Evolutionary conservation across 2,113 vertebrate species (phyloP).

Genomic region (Microtus richardsoni): DNA sequence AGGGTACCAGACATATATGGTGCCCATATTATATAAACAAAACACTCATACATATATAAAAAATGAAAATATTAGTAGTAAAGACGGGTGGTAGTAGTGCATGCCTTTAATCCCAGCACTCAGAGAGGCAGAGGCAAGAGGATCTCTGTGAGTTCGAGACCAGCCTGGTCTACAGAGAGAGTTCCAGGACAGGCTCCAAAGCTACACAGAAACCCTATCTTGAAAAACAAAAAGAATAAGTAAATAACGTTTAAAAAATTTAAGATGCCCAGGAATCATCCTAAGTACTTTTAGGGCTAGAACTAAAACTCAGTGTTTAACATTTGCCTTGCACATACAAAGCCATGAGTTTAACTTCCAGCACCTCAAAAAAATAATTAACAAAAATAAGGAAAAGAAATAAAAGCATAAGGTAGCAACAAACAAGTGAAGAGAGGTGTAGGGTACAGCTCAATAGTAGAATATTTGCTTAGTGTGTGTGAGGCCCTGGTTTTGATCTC

Average conservation of each 20-base stretch:
- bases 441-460: not conserved
- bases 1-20: not conserved
- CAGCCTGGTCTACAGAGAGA: no score
- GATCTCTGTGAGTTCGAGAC: no score
- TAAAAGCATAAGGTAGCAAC: constrained; percentile 13
- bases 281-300: not conserved
- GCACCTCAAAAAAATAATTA: not conserved
- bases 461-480: not conserved
- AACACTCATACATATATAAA: not conserved
- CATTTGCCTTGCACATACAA: not conserved
- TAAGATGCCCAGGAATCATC: not conserved
- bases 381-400: not conserved
- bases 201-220: no score
- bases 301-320: not conserved
- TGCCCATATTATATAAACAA: not conserved
- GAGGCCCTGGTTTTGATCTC: not conserved
- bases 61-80: not conserved
- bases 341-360: not conserved
- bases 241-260: not conserved
- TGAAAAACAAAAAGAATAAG: no score
- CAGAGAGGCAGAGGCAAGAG: no score
- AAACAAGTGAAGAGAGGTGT: not conserved
- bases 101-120: no score
- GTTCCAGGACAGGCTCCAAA: no score
- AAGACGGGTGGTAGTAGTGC: no score